Conservation (phyloP, 2,888 invertebrate genomes). For the Agrilus biguttatus region DNA sequence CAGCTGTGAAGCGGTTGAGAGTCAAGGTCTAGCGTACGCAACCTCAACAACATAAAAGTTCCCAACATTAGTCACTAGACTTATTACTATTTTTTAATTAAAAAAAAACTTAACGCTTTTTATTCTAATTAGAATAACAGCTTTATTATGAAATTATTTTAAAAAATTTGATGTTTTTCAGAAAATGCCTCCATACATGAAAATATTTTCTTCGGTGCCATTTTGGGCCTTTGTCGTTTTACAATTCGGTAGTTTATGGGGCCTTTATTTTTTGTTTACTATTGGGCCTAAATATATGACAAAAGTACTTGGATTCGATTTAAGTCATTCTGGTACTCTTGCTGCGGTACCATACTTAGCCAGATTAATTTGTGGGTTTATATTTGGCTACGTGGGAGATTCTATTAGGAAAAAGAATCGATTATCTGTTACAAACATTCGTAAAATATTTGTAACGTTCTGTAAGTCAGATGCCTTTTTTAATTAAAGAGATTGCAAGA, state of each 20-base stretch:
- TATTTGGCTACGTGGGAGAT: slow-evolving; percentile 59
- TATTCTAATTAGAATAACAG: slow-evolving; percentile 12
- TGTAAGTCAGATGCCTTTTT: slow-evolving; percentile 33
- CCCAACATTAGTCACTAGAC: too few relatives aligned
- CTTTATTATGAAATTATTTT: background rate
- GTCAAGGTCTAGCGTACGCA: too few relatives aligned
- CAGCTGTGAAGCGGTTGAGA: too few relatives aligned
- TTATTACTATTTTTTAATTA: too few relatives aligned
- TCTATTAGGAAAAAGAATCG: slow-evolving; percentile 35
- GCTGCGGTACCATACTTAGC: slow-evolving; percentile 59
- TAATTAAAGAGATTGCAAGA: background rate
- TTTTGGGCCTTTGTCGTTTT: slow-evolving; percentile 50
- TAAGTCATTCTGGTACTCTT: slow-evolving; percentile 54
- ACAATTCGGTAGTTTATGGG: slow-evolving; percentile 66
- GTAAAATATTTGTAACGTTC: slow-evolving; percentile 51
- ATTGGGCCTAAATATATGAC: slow-evolving; percentile 63
- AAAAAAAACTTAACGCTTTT: background rate
- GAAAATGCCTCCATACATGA: slow-evolving; percentile 49
- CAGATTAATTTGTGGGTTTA: slow-evolving; percentile 50
- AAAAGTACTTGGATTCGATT: slow-evolving; percentile 53
- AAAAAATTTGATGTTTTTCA: slow-evolving; percentile 25
- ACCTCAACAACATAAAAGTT: too few relatives aligned
- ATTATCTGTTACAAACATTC: slow-evolving; percentile 39
- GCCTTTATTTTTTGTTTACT: slow-evolving; percentile 60
- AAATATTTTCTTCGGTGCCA: slow-evolving; percentile 48